Evolutionary conservation across 2,113 vertebrate genomes (phyloP), one percentile per base, ranked within the genome.

Genomic region (Morone saxatilis): DNA sequence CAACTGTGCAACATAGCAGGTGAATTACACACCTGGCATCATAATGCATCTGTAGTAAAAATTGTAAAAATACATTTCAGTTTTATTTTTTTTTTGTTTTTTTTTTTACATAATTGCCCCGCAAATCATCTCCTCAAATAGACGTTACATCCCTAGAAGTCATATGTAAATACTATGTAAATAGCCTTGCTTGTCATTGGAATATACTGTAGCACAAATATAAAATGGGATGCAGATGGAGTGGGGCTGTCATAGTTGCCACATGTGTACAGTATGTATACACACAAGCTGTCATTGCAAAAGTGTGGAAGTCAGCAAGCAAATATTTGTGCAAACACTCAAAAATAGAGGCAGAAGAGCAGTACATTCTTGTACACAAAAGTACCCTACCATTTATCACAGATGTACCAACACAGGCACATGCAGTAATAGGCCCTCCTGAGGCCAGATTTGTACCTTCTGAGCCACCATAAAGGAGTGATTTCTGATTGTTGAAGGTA

Each of bases 11-110:
- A 62, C 78, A 78, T 16, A 20, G 66, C 74, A 74, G 62, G 51
- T 71, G 84, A 86, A 88, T 80, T 80, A 70, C 87, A 85, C 81
- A 89, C 70, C 65, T 85, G 79, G 45, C 73, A 74, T 73, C 45
- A 45, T 41, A 75, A 80, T 73, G 69, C 56, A 61, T 76, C 59
- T 54, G 40, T 63, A 17, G 62, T 63, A 72, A 80, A 84, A 41
- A 78, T 10, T 31, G 20, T 7, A 22, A 25, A 80, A 41, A 78
- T 45, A 76, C 12, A 40, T 78, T 53, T 45, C 67, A 7, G 5
- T 47, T 62, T n/a, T n/a, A n/a, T n/a, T n/a, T n/a, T n/a, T n/a
- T 25, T 25, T 25, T 25, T 25, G 25, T 41, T 13, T 22, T 14
- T 20, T 36, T 13, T 22, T 14, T 20, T 48, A 56, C 20, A 56